A percentile compares a stretch with the other conserved stretches of the same genome.
These are phyloP conservation scores for Ceratotherium simum DNA, from an alignment of 2,113 vertebrate genomes.

Conservation along the genomic window DNA sequence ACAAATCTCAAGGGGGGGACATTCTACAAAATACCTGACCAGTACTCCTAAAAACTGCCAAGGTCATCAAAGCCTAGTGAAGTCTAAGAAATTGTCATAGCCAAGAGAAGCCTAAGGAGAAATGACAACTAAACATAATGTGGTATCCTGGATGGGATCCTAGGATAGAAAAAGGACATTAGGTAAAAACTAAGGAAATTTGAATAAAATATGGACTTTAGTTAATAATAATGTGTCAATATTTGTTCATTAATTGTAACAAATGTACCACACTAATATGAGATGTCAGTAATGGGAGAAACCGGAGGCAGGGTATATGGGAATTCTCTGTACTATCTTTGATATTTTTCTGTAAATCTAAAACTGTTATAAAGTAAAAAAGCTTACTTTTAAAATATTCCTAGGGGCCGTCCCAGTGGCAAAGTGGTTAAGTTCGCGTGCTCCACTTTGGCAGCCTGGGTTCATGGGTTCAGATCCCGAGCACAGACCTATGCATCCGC, in stretches of 20 bases:
- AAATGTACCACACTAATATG: neutral
- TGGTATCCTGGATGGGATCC: neutral
- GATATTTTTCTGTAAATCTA: neutral
- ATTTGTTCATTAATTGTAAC: neutral
- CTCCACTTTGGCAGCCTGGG: no score
- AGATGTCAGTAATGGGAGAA: neutral
- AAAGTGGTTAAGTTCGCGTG: no score
- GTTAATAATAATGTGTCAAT: neutral
- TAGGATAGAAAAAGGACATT: neutral
- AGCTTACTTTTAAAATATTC: neutral
- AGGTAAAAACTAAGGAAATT: neutral
- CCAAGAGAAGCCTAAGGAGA: neutral
- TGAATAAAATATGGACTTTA: neutral
- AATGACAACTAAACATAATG: neutral
- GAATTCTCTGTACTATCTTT: neutral
- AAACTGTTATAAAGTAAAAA: constrained; percentile 1
- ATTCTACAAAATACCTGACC: neutral
- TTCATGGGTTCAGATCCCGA: no score
- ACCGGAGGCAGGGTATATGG: neutral
- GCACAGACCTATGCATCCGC: no score
- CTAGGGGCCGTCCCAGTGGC: no score
- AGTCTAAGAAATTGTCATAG: neutral
- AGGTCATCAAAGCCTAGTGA: neutral
- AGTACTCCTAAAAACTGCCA: neutral
- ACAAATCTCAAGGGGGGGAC: neutral